Base-by-base conservation (phyloP, 2,888 invertebrate genomes). In the Acanthacorydalis orientalis region DNA sequence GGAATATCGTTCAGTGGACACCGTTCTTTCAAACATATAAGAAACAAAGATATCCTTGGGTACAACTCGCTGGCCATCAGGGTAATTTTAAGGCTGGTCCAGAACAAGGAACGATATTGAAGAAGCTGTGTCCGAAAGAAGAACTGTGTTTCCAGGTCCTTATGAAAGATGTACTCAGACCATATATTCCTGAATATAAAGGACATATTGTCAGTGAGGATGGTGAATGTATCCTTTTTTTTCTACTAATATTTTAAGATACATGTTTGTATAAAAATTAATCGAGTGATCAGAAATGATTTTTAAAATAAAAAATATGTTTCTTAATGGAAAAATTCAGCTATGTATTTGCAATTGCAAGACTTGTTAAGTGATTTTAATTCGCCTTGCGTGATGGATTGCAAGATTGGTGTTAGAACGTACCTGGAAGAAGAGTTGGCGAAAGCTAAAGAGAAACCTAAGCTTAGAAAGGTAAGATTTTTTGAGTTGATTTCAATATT, bases 21-120 rank as follows among this genome's bases (percentile, higher is more conserved):
- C 93, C 93, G 38, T 95, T 95, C 74, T 88, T 93, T 64, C 93
- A 93, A 69, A 92, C 89, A 0, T 93, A 92, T 74, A 93, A 92
- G 68, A 92, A 91, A 63, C 87, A 90, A 65, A 73, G 88, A 56
- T 93, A 93, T 68, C 93, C 92, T 47, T 95, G 95, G 95, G 88
- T 95, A 49, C 95, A 95, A 67, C 73, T 95, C 40, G 92, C 92
- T 12, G 93, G 93, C 1, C 93, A 93, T 64, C 91, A 93, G 68
- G 92, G 92, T 37, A 92, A 91, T 68, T 93, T 93, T 70, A 87
- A 88, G 60, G 88, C 92, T 2, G 93, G 92, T 1, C 85, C 86
- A 1, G 86, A 90, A 57, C 90, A 87, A 57, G 95, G 95, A 40
- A 93, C 93, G 23, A 92, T 95, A 55, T 67, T 93, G 59, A 95